Percentiles rank a stretch among this genome's conserved stretches.
phyloP scores from a whole-genome alignment of 2,113 vertebrate genomes.

The Meleagris gallopavo region DNA sequence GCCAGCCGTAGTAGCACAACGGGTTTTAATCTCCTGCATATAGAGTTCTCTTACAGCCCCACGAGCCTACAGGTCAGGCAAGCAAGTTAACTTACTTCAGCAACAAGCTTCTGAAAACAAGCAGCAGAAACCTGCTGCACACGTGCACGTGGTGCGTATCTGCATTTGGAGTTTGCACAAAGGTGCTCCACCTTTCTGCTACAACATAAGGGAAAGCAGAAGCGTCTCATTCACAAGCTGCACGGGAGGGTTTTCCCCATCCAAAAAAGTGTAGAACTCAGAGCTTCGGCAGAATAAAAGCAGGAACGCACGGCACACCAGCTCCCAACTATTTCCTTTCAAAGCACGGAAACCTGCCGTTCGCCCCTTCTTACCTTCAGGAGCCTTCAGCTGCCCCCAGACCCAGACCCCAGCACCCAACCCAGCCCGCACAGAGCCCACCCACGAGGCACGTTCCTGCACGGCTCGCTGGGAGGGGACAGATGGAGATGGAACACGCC shows the following conservation, averaged over 20 bases:
- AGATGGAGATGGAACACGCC: neutral
- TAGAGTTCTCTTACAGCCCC: neutral
- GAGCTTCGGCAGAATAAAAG: neutral
- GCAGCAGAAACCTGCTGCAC: neutral
- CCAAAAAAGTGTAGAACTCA: neutral
- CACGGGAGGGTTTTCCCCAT: neutral
- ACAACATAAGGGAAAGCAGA: neutral
- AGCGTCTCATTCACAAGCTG: accelerated
- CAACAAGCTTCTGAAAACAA: neutral
- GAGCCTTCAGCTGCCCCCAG: neutral
- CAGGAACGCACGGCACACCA: neutral
- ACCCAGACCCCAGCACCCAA: accelerated
- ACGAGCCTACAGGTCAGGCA: too few relatives aligned
- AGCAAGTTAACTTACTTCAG: neutral
- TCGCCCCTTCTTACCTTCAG: neutral
- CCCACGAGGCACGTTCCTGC: neutral
- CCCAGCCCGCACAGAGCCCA: too few relatives aligned
- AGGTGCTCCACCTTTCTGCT: neutral
- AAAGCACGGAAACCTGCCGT: accelerated
- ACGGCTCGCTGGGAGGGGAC: neutral
- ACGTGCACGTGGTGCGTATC: too few relatives aligned
- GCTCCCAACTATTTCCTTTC: accelerated
- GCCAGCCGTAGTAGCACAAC: neutral
- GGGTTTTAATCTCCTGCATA: neutral
- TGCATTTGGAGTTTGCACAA: accelerated